Evolutionary conservation across 1,140 invertebrate species (phyloP).

Genomic region (Triops longicaudatus): DNA sequence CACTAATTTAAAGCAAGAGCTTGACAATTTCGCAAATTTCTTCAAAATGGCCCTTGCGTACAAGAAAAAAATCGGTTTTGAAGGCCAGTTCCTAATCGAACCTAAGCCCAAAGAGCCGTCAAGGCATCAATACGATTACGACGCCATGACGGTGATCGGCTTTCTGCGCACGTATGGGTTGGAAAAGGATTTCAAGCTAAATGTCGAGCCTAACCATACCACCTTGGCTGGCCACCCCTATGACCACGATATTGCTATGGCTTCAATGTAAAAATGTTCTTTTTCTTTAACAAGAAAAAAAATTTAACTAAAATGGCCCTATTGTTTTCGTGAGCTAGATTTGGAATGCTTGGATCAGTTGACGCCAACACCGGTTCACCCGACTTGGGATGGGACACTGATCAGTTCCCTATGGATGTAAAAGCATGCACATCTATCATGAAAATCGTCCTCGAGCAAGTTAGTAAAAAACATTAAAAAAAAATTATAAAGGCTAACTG

Average conservation of each 20-base stretch:
- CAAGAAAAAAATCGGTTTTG: slow-evolving; percentile 54
- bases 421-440: slow-evolving; percentile 46
- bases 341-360: slow-evolving; percentile 44
- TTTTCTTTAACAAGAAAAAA: slow-evolving; percentile 32
- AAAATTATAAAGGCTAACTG: neutral
- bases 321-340: slow-evolving; percentile 35
- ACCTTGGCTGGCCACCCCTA: slow-evolving; percentile 44
- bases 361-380: slow-evolving; percentile 46
- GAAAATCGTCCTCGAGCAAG: slow-evolving; percentile 49
- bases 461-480: slow-evolving; percentile 33
- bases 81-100: slow-evolving; percentile 52
- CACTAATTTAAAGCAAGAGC: slow-evolving; percentile 50
- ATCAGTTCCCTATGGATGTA: slow-evolving; percentile 45
- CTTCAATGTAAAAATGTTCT: slow-evolving; percentile 39
- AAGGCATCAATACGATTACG: slow-evolving; percentile 51
- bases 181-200: slow-evolving; percentile 53
- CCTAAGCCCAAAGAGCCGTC: slow-evolving; percentile 45
- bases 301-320: neutral
- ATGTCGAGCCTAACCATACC: slow-evolving; percentile 51
- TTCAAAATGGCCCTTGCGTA: slow-evolving; percentile 54
- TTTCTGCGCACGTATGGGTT: slow-evolving; percentile 54
- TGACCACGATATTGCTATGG: slow-evolving; percentile 43
- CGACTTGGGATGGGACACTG: slow-evolving; percentile 45
- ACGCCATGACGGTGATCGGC: slow-evolving; percentile 53
- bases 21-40: slow-evolving; percentile 52